phyloP scores from a whole-genome alignment of 2,888 invertebrate genomes.

The Orthosia cruda region DNA sequence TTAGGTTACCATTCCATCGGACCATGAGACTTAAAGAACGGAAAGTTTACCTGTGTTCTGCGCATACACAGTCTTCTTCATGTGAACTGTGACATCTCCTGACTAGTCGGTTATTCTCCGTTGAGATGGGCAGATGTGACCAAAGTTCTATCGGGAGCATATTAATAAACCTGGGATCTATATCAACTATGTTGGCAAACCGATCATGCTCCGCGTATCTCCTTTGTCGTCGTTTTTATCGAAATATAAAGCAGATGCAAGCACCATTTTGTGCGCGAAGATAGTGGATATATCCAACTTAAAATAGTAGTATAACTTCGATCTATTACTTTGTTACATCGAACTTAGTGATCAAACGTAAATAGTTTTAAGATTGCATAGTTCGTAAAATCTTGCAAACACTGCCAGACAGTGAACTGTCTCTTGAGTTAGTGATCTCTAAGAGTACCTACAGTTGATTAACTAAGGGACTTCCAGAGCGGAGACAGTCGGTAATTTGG shows the following conservation, averaged over 20 bases:
- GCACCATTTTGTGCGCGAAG: background rate
- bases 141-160: background rate
- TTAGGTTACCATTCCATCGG: background rate
- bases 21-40: background rate
- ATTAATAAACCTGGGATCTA: background rate
- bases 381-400: slow-evolving; percentile 20
- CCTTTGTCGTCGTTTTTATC: background rate
- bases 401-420: slow-evolving; percentile 14
- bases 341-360: slow-evolving; percentile 25
- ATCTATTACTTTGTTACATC: slow-evolving; percentile 17
- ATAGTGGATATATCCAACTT: background rate
- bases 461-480: slow-evolving; percentile 4
- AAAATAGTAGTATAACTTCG: background rate
- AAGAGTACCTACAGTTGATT: background rate
- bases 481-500: slow-evolving; percentile 45
- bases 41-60: background rate
- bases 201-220: background rate
- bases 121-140: background rate
- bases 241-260: background rate
- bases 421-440: slow-evolving; percentile 7
- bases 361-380: slow-evolving; percentile 38
- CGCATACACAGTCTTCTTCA: background rate
- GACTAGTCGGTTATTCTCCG: background rate
- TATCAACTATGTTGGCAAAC: background rate
- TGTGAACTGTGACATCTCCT: too few species aligned